phyloP scores from a whole-genome alignment of 23 tunicate genomes.

The Ascidia mentula region DNA sequence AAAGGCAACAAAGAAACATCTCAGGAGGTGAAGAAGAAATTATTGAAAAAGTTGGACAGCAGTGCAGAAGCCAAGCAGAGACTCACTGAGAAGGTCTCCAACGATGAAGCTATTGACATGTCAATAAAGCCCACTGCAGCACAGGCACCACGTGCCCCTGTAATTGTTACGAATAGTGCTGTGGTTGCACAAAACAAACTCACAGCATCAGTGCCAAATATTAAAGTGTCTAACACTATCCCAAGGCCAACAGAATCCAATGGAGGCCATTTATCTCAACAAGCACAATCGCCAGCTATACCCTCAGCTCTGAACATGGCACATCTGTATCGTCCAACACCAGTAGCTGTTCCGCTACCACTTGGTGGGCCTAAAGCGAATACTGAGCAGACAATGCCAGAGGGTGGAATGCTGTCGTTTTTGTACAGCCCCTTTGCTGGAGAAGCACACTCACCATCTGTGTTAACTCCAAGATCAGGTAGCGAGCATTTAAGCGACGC shows the following conservation, averaged over 20 bases:
- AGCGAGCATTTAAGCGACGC: neutral
- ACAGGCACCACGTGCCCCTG: neutral
- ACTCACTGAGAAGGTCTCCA: neutral
- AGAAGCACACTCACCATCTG: neutral
- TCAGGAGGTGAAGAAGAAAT: neutral
- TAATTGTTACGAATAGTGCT: conserved; percentile 9
- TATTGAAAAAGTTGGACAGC: neutral
- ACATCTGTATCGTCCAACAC: conserved; percentile 27
- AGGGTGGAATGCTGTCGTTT: conserved; percentile 66
- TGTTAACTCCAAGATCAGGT: neutral
- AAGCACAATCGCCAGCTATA: neutral
- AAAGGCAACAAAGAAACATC: neutral
- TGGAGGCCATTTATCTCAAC: neutral
- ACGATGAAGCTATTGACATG: conserved; percentile 1
- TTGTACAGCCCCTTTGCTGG: conserved; percentile 50
- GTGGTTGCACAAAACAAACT: neutral
- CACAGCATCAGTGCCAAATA: neutral
- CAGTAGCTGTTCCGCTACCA: conserved; percentile 1
- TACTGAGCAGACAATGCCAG: conserved; percentile 12
- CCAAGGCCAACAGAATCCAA: neutral
- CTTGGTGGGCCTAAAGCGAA: neutral
- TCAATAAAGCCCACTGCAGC: neutral
- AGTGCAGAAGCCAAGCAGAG: neutral
- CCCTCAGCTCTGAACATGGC: conserved; percentile 34
- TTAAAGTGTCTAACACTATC: neutral